These are phyloP conservation scores for Sinhomidia bicolor DNA, from an alignment of 2,888 invertebrate genomes.

Conservation along the genomic window DNA sequence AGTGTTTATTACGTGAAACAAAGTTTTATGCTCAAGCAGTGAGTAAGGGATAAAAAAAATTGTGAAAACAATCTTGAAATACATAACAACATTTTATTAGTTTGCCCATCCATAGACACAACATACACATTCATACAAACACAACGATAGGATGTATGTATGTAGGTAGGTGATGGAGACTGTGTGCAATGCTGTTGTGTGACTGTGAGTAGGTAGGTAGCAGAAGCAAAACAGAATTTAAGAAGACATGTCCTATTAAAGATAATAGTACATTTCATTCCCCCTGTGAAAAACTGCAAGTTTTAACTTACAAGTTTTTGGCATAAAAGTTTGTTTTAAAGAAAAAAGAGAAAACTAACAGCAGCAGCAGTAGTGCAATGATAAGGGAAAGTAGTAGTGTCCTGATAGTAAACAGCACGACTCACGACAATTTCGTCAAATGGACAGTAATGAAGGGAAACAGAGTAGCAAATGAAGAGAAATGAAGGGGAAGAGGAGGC, in stretches of 20 bases:
- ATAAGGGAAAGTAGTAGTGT: not conserved
- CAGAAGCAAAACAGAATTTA: conserved; percentile 34
- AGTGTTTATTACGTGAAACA: conserved; percentile 53
- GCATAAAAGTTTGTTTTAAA: conserved; percentile 6
- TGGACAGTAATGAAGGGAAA: conserved; percentile 62
- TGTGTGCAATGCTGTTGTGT: not conserved
- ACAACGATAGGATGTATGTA: too few species aligned
- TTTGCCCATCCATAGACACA: not conserved
- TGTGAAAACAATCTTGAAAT: conserved; percentile 29
- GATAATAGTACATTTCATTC: conserved; percentile 1
- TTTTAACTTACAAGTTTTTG: conserved; percentile 17
- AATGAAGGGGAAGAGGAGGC: conserved; percentile 43
- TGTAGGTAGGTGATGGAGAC: not conserved
- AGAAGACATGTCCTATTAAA: conserved; percentile 33
- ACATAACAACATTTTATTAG: not conserved
- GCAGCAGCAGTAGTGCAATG: not conserved
- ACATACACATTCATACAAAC: too few species aligned
- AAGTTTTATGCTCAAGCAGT: conserved; percentile 32
- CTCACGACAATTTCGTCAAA: conserved; percentile 40
- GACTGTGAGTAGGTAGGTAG: too few species aligned
- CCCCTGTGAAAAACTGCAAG: not conserved
- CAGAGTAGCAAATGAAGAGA: conserved; percentile 55
- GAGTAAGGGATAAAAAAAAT: not conserved
- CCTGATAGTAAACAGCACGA: conserved; percentile 33
- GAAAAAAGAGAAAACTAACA: not conserved